Base-by-base conservation (phyloP, 2,113 vertebrate species). In the Caranx ignobilis region DNA sequence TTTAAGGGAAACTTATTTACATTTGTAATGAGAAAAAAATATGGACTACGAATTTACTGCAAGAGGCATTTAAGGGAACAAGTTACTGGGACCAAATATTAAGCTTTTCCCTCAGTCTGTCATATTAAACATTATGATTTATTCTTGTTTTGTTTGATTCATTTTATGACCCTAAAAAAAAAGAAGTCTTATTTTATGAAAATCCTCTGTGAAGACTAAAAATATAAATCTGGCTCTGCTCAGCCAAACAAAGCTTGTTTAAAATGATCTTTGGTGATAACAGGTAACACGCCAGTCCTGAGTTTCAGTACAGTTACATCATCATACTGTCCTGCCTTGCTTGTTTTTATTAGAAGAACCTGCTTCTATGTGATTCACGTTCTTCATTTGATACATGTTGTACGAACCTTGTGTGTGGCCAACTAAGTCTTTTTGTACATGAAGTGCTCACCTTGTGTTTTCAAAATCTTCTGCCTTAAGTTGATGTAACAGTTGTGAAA, bases 381-480 rank as follows among this genome's bases (percentile, higher is more conserved):
- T 35, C 43, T 68, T 35, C 43, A 67, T 84, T n/a, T 79, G 35
- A 75, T 43, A 56, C 71, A 64, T 71, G 16, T 64, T 65, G 57
- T 73, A 5, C 13, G 15, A 52, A 56, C 52, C 19, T 55, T 79
- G 31, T 57, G 47, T 79, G 71, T 35, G 31, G 19, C 75, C 69
- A 15, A 16, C n/a, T 60, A 86, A 39, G 55, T 39, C 31, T 69
- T 77, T 86, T 80, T 87, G 68, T 86, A 66, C 63, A 62, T 65
- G 21, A 72, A 64, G 64, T 61, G 55, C 62, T 11, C 18, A 64
- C 50, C 54, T 45, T 68, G 50, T 80, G 32, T 79, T 77, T 66
- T 32, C 41, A 69, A 66, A 78, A 76, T 71, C 75, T 82, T 60
- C 79, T 93, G 91, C 88, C 89, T 94, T 93, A 89, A 81, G 57